Evolutionary conservation across 1,140 invertebrate species (phyloP), one percentile per base, ranked within the genome.

Genomic region (Doryteuthis pealeii): DNA sequence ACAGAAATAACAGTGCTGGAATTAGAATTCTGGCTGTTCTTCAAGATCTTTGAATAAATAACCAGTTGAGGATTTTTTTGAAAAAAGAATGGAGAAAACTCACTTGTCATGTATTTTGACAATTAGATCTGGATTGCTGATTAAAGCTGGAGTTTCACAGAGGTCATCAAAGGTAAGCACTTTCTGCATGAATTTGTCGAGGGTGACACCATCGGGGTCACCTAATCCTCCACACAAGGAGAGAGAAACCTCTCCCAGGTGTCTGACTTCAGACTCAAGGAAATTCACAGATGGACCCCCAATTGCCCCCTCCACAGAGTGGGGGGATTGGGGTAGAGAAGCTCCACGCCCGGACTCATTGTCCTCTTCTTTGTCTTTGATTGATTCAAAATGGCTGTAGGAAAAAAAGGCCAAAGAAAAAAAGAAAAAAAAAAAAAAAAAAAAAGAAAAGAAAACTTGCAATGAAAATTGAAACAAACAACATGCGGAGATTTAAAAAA

Each of bases 341-440:
- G 95, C 93, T 8, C 96, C 96, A 85, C 96, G 96, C 62, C 96
- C 96, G 69, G 95, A 97, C 89, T 99, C 96, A 71, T 93, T 93
- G 89, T 99, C 96, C 85, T 97, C 95, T 85, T 98, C 96, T 75
- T 89, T 85, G 45, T 77, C 33, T 31, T 76, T 68, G 62, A 28
- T 70, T 49, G 18, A 70, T 73, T 40, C 49, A 70, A 67, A 69
- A 70, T n/a, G 67, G 62, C 79, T 78, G 77, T 74, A 74, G 70
- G 76, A 73, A 76, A 71, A 77, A 76, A 77, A 72, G 30, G 73
- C 30, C n/a, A 26, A 49, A 71, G 35, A 40, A 10, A 40, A 40
- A 40, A 10, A 5, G 35, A 10, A 40, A 10, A 40, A 40, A 10
- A 40, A 40, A 40, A 40, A 40, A n/a, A n/a, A n/a, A n/a, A n/a